A percentile compares a stretch with the other conserved stretches of the same genome.
Evolutionary conservation across 2,888 invertebrate species (phyloP).

Genomic region (Synergus umbraculus): DNA sequence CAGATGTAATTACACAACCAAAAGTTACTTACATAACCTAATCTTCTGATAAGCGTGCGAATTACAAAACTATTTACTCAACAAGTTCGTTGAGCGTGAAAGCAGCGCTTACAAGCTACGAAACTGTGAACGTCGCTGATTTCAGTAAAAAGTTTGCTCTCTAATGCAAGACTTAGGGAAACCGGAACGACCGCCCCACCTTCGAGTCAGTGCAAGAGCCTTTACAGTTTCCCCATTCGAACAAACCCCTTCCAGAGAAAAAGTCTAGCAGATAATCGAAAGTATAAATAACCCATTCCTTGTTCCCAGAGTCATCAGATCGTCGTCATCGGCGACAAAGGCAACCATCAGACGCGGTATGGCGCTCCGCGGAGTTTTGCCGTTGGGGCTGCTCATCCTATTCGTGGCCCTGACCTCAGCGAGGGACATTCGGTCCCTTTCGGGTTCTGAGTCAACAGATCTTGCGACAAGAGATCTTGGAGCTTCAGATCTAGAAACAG

Average conservation of each 20-base stretch:
- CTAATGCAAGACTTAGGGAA: conserved; percentile 59
- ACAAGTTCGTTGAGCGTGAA: conserved; percentile 48
- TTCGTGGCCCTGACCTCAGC: conserved; percentile 75
- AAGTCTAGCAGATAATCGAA: conserved; percentile 51
- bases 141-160: conserved; percentile 58
- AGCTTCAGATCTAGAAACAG: conserved; percentile 75
- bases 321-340: conserved; percentile 50
- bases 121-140: conserved; percentile 49
- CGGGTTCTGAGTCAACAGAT: conserved; percentile 70
- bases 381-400: conserved; percentile 78
- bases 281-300: conserved; percentile 58
- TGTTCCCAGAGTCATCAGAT: conserved; percentile 53
- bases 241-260: conserved; percentile 5
- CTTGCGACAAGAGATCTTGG: conserved; percentile 77
- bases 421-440: conserved; percentile 77
- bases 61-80: conserved; percentile 49
- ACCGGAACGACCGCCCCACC: conserved; percentile 52
- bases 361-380: conserved; percentile 33
- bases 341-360: conserved; percentile 36
- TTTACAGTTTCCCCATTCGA: neutral
- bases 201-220: neutral
- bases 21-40: conserved; percentile 18
- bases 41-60: conserved; percentile 42
- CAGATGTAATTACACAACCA: neutral
- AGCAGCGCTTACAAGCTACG: conserved; percentile 45